A percentile compares a stretch with the other conserved stretches of the same genome.
Evolutionary conservation across 37 sponge, comb jelly and placozoan species (phyloP).

Genomic region (Cladorhizidae sp.): DNA sequence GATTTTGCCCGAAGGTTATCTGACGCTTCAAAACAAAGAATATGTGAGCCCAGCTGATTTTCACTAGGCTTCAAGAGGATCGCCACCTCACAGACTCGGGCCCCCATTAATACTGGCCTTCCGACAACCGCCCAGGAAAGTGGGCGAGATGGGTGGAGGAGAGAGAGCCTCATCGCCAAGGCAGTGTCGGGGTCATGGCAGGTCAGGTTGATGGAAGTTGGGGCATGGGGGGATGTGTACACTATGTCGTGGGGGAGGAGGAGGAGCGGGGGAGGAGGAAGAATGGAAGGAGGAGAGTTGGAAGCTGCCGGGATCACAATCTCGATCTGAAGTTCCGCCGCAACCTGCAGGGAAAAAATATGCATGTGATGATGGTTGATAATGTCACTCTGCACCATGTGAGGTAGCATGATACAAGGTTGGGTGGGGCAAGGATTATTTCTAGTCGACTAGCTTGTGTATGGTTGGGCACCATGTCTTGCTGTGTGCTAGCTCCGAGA

Average conservation of each 20-base stretch:
- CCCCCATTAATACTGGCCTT: constrained; percentile 5
- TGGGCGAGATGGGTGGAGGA: constrained; percentile 14
- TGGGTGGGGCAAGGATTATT: neutral
- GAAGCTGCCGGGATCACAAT: constrained; percentile 12
- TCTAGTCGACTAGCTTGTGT: no score
- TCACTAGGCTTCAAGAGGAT: constrained; percentile 30
- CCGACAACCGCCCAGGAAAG: constrained; percentile 21
- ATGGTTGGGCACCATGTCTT: no score
- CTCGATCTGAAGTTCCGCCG: constrained; percentile 45
- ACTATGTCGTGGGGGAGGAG: constrained; percentile 8
- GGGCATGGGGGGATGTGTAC: constrained; percentile 13
- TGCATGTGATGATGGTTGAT: no score
- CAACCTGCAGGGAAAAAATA: constrained; percentile 13
- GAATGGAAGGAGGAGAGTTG: constrained; percentile 12
- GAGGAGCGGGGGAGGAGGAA: constrained; percentile 1
- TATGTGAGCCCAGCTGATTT: constrained; percentile 38
- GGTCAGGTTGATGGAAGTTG: constrained; percentile 26
- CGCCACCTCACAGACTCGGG: neutral
- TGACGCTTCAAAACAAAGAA: constrained; percentile 44
- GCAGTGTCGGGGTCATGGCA: constrained; percentile 10
- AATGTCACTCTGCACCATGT: no score
- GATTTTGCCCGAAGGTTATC: constrained; percentile 6
- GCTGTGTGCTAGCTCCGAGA: no score
- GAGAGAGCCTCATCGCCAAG: constrained; percentile 3
- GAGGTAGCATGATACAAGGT: neutral